phyloP scores from a whole-genome alignment of 2,113 vertebrate genomes.

The Dipodomys ordii region DNA sequence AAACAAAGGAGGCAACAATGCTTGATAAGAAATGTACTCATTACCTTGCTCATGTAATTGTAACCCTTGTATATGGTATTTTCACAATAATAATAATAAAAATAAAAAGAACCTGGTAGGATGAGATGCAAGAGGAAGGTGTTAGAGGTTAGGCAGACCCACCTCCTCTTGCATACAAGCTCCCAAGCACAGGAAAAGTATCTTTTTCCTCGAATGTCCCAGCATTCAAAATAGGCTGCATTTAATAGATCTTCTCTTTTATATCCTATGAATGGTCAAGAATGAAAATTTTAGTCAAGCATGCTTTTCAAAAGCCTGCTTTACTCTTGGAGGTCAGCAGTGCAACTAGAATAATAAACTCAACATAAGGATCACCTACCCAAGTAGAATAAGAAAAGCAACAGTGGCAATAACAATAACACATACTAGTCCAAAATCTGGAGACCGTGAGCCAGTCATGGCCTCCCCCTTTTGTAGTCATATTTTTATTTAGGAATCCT shows the following conservation, averaged over 20 bases:
- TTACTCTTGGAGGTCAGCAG: neutral
- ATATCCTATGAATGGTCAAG: neutral
- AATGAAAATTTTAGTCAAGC: neutral
- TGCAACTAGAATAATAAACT: too few relatives aligned
- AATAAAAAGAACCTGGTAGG: too few relatives aligned
- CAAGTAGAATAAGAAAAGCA: neutral
- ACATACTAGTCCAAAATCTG: fast-evolving
- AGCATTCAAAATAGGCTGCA: neutral
- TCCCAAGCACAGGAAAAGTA: neutral
- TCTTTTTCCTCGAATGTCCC: neutral
- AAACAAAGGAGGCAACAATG: too few relatives aligned
- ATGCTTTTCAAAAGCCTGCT: neutral
- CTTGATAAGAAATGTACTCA: too few relatives aligned
- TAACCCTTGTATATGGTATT: too few relatives aligned
- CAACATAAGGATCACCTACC: too few relatives aligned
- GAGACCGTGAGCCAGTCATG: too few relatives aligned
- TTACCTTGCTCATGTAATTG: too few relatives aligned
- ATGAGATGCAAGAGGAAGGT: neutral
- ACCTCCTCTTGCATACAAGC: neutral
- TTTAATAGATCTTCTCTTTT: neutral
- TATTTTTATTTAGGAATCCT: neutral
- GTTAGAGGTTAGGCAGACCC: neutral
- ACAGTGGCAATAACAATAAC: neutral
- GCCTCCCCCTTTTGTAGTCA: neutral
- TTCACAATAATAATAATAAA: too few relatives aligned